These are phyloP conservation scores for Zaprionus africanus DNA, from an alignment of 1,140 invertebrate genomes.

Conservation along the genomic window DNA sequence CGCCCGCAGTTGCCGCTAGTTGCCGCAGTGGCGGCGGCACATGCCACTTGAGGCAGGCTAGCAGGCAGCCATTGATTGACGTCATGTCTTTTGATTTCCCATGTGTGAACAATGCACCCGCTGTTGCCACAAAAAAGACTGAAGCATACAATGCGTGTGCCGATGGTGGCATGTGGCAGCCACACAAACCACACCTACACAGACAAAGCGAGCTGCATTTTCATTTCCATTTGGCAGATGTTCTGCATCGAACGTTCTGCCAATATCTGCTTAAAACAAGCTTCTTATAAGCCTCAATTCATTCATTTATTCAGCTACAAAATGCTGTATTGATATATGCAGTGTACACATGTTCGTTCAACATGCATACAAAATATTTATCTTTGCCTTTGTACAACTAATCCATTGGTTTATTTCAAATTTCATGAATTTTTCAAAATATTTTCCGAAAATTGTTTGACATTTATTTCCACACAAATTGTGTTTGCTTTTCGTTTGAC, in stretches of 20 bases:
- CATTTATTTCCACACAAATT: conserved; percentile 21
- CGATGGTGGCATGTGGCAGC: conserved; percentile 7
- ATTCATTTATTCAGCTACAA: neutral
- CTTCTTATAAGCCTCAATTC: neutral
- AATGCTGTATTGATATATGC: neutral
- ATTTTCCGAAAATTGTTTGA: conserved; percentile 6
- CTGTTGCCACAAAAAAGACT: conserved; percentile 32
- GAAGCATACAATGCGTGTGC: conserved; percentile 21
- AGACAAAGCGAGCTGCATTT: conserved; percentile 9
- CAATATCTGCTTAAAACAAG: neutral
- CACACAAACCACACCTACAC: neutral
- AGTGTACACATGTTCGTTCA: no score
- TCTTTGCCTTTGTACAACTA: neutral
- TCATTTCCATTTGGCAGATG: conserved; percentile 2
- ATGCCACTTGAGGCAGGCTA: conserved; percentile 40
- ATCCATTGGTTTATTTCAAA: neutral
- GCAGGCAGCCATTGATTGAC: conserved; percentile 60
- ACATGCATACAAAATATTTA: neutral
- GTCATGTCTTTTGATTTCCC: conserved; percentile 73
- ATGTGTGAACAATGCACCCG: conserved; percentile 54
- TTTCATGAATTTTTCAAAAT: neutral
- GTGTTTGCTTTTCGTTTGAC: conserved; percentile 9
- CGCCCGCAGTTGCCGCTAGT: neutral
- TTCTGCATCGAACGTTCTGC: neutral
- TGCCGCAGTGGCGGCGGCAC: conserved; percentile 44